phyloP scores from a whole-genome alignment of 2,797 vertebrate genomes.

The Gouania willdenowi region DNA sequence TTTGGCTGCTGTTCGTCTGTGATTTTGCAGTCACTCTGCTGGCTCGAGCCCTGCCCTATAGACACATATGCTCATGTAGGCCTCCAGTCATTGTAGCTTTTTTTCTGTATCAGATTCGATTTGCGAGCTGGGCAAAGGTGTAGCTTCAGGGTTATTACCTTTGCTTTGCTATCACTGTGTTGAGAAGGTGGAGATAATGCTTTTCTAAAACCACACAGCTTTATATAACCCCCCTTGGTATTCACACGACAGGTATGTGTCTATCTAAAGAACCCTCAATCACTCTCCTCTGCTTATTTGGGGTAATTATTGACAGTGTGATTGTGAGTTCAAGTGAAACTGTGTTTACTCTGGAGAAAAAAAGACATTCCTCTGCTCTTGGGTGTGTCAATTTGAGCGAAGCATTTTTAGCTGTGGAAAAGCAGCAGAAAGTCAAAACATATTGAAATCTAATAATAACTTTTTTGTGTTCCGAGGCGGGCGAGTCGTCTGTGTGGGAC shows the following conservation, averaged over 20 bases:
- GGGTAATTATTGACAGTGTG: slow-evolving; percentile 51
- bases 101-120: slow-evolving; percentile 28
- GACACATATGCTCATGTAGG: slow-evolving; percentile 47
- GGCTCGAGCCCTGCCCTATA: slow-evolving; percentile 44
- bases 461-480: slow-evolving; percentile 28
- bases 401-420: slow-evolving; percentile 52
- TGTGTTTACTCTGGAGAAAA: slow-evolving; percentile 31
- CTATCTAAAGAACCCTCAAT: slow-evolving; percentile 16
- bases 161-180: neutral
- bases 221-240: neutral
- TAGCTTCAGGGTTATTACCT: slow-evolving; percentile 18
- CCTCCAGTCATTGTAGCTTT: slow-evolving; percentile 56
- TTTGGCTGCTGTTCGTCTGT: slow-evolving; percentile 15
- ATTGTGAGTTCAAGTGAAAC: slow-evolving; percentile 17
- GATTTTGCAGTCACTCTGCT: slow-evolving; percentile 38
- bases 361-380: slow-evolving; percentile 51
- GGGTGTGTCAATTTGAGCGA: slow-evolving; percentile 52
- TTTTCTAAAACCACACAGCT: slow-evolving; percentile 1
- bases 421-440: slow-evolving; percentile 46
- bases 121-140: slow-evolving; percentile 26
- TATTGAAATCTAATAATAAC: slow-evolving; percentile 46
- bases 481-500: neutral
- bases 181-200: slow-evolving; percentile 8
- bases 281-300: slow-evolving; percentile 7
- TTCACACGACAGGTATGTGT: slow-evolving; percentile 39